phyloP scores from a whole-genome alignment of 2,113 vertebrate genomes.

The Ptyas mucosa region DNA sequence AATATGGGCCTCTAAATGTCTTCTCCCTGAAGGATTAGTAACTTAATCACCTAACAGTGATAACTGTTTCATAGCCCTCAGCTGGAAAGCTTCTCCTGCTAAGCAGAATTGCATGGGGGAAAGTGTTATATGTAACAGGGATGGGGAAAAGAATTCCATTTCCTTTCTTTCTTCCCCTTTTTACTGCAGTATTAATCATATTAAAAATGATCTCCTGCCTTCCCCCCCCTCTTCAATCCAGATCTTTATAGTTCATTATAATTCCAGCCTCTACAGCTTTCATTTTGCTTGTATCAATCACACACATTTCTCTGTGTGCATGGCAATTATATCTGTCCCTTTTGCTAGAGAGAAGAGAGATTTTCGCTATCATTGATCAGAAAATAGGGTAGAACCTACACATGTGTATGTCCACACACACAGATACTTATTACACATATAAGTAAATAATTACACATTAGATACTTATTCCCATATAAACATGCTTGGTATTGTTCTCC shows the following conservation, averaged over 20 bases:
- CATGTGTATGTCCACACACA: background rate
- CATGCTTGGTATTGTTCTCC: background rate
- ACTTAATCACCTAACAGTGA: slow-evolving; percentile 85
- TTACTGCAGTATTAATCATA: slow-evolving; percentile 66
- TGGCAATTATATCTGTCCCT: slow-evolving; percentile 62
- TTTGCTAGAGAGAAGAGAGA: slow-evolving; percentile 54
- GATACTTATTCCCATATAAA: background rate
- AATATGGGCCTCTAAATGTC: slow-evolving; percentile 81
- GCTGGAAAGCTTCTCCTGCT: slow-evolving; percentile 74
- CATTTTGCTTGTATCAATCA: slow-evolving; percentile 63
- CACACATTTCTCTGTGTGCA: slow-evolving; percentile 51
- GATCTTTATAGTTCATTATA: slow-evolving; percentile 58
- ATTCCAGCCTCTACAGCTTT: slow-evolving; percentile 27
- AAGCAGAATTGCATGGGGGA: slow-evolving; percentile 61
- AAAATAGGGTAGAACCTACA: slow-evolving; percentile 36
- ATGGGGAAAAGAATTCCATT: slow-evolving; percentile 52
- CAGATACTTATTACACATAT: too few species aligned
- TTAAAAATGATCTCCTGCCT: slow-evolving; percentile 57
- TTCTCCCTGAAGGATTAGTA: slow-evolving; percentile 85
- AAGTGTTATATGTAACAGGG: slow-evolving; percentile 51
- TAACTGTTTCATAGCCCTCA: slow-evolving; percentile 80
- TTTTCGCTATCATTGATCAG: slow-evolving; percentile 48
- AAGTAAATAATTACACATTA: background rate
- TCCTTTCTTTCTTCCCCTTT: slow-evolving; percentile 54
- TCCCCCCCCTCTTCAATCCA: slow-evolving; percentile 50